Percentiles rank a stretch among this genome's conserved stretches.
phyloP scores from a whole-genome alignment of 2,797 vertebrate genomes.

The Pseudotriccus pelzelni region DNA sequence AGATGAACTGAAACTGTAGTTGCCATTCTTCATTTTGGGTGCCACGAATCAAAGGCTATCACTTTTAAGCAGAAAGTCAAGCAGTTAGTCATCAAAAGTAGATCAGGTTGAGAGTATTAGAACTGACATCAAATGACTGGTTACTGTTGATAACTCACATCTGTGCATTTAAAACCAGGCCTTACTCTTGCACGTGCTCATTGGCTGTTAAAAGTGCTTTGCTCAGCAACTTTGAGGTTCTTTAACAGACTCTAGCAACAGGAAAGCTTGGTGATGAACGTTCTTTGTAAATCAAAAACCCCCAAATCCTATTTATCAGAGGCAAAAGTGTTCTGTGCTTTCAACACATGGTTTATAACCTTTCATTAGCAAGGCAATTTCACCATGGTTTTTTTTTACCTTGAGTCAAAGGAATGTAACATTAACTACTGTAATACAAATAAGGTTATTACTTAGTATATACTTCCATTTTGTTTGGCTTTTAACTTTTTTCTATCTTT shows the following conservation, averaged over 20 bases:
- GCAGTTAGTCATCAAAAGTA: not conserved
- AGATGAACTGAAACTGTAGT: not conserved
- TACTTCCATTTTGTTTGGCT: not conserved
- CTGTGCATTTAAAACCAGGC: not conserved
- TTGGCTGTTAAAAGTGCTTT: not conserved
- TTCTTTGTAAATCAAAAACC: not conserved
- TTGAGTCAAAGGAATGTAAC: not conserved
- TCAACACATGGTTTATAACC: not conserved
- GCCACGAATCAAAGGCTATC: not conserved
- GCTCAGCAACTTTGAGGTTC: not conserved
- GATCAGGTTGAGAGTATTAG: not conserved
- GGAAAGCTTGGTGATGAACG: not conserved
- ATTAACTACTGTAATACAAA: not conserved
- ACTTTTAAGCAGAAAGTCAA: not conserved
- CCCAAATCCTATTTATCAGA: not conserved
- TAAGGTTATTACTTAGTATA: not conserved
- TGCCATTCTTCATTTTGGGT: not conserved
- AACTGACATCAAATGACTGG: not conserved
- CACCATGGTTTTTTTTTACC: not conserved
- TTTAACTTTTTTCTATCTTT: not conserved
- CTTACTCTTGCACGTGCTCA: not conserved
- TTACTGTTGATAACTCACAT: constrained; percentile 30
- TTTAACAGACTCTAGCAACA: not conserved
- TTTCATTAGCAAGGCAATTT: not conserved
- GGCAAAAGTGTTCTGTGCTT: not conserved